Percentiles rank a stretch among this genome's conserved stretches.
These are phyloP conservation scores for Mythimna albipuncta DNA, from an alignment of 2,888 invertebrate genomes.

Conservation along the genomic window DNA sequence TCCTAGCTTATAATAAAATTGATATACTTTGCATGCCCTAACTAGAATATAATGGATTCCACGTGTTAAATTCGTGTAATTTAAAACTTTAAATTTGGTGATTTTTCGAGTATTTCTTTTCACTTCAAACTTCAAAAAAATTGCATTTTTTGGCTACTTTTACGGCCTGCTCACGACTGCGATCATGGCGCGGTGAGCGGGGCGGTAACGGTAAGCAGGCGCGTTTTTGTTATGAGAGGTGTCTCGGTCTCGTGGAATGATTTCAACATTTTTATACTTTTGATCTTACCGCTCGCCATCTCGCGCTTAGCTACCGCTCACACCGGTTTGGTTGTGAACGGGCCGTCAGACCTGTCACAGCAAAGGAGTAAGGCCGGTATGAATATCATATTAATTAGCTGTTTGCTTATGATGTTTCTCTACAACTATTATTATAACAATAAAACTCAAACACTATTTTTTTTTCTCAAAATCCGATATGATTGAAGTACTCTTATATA, in stretches of 20 bases:
- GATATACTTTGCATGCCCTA: constrained; percentile 5
- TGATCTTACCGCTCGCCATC: too few relatives aligned
- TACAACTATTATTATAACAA: not conserved
- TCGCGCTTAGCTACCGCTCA: too few relatives aligned
- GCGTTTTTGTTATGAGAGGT: too few relatives aligned
- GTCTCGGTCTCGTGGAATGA: too few relatives aligned
- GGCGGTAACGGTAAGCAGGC: too few relatives aligned
- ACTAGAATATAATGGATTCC: not conserved
- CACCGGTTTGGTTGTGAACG: too few relatives aligned
- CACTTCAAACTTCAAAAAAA: not conserved
- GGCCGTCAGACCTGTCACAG: too few relatives aligned
- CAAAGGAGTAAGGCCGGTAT: not conserved
- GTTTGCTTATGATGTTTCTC: not conserved
- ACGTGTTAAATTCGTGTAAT: not conserved
- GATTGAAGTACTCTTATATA: not conserved
- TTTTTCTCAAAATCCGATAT: not conserved
- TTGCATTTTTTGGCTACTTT: not conserved
- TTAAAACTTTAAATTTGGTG: constrained; percentile 3
- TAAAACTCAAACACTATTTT: not conserved
- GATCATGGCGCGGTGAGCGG: too few relatives aligned
- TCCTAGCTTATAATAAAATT: constrained; percentile 27
- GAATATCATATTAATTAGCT: not conserved
- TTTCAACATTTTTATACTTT: too few relatives aligned
- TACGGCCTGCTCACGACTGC: too few relatives aligned
- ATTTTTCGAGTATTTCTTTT: not conserved